Conservation (phyloP, 2,888 invertebrate genomes). For the Tortricodes alternella region DNA sequence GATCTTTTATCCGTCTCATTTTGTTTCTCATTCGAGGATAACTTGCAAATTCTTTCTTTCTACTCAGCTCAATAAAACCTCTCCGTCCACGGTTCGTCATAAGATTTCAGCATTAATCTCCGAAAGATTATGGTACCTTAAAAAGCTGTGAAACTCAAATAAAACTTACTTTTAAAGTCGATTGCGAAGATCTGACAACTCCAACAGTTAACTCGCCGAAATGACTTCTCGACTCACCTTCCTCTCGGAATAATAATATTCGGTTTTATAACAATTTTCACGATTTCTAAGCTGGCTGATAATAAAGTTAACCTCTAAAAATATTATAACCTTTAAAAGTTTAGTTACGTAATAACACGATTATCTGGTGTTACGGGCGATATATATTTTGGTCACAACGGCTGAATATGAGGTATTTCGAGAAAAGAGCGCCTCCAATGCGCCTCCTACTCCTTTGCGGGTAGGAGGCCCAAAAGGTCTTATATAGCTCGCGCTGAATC, state of each 20-base stretch:
- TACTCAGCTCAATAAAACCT: slow-evolving; percentile 5
- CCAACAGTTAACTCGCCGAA: slow-evolving; percentile 11
- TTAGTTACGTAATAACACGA: neutral
- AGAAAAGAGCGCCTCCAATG: neutral
- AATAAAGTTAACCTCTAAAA: slow-evolving; percentile 2
- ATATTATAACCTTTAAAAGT: neutral
- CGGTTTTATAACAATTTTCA: slow-evolving; percentile 21
- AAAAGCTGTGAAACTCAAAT: slow-evolving; percentile 27
- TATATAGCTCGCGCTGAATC: neutral
- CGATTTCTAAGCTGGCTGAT: slow-evolving; percentile 4
- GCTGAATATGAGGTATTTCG: neutral
- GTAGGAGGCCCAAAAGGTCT: neutral
- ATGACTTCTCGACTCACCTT: slow-evolving; percentile 24
- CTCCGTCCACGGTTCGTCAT: neutral
- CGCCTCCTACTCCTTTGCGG: too few relatives aligned
- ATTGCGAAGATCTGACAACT: slow-evolving; percentile 16
- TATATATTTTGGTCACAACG: slow-evolving; percentile 18
- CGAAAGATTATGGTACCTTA: slow-evolving; percentile 13
- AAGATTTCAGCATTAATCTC: slow-evolving; percentile 13
- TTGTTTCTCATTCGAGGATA: slow-evolving; percentile 12
- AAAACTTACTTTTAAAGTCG: slow-evolving; percentile 25
- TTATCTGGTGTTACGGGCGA: neutral
- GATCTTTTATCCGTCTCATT: neutral
- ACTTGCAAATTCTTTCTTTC: slow-evolving; percentile 9
- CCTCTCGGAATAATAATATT: slow-evolving; percentile 18